Evolutionary conservation across 2,113 vertebrate genomes (phyloP).

Genomic region (Accipiter cooperii): DNA sequence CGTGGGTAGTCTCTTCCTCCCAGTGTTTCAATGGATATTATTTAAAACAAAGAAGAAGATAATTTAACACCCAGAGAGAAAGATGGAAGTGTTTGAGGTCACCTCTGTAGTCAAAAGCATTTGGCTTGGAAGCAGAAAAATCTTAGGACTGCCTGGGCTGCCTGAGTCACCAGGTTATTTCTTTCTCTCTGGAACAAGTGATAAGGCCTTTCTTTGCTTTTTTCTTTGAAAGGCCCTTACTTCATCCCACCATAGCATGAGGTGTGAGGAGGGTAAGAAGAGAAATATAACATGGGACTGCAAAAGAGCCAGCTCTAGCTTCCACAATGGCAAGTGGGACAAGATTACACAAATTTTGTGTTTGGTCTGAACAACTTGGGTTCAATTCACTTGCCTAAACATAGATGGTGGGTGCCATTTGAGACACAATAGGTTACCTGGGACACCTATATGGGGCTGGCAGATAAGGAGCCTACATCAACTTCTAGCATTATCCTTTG

Average conservation of each 20-base stretch:
- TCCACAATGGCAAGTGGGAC: not conserved
- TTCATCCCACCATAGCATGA: not conserved
- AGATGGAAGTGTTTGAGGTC: not conserved
- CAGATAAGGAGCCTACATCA: not conserved
- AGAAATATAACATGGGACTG: not conserved
- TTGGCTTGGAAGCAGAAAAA: not conserved
- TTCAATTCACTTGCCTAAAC: not conserved
- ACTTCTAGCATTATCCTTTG: not conserved
- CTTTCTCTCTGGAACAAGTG: not conserved
- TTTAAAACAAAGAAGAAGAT: not conserved
- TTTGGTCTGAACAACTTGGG: accelerated
- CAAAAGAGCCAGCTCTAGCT: not conserved
- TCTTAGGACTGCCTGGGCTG: not conserved
- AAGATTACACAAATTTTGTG: not conserved
- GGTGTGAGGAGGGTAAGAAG: not conserved
- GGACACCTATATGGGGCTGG: not conserved
- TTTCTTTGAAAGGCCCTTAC: not conserved
- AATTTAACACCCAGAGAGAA: not conserved
- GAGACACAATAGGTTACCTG: not conserved
- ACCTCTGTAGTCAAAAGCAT: not conserved
- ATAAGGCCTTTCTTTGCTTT: not conserved
- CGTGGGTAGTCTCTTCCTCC: not conserved
- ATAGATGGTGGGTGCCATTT: not conserved
- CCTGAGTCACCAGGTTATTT: not conserved
- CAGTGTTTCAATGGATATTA: not conserved